Evolutionary conservation across 2,113 vertebrate species (phyloP), one percentile per base, ranked within the genome.

Genomic region (Phalacrocorax carbo): DNA sequence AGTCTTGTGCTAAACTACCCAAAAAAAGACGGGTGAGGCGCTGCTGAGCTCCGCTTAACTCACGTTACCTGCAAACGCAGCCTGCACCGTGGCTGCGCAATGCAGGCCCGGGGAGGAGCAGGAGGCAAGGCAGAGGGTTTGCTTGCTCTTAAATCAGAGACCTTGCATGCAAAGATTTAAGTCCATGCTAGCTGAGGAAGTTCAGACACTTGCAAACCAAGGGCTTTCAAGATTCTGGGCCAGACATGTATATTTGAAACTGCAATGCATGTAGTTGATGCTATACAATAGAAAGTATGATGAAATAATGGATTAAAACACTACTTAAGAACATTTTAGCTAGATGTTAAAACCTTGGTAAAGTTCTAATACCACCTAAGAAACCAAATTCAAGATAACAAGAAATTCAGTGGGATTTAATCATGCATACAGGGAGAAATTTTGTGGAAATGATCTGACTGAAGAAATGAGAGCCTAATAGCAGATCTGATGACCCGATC

Each of bases 51-150:
- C 52, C 54, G 34, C 52, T 72, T 65, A 83, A 36, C 34, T 86
- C 1, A 0, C 2, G 4, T 40, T 55, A 68, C 38, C 48, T 62
- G 52, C 52, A 44, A 75, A 79, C 38, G 15, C 69, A 78, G 55
- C 32, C 61, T 20, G 32, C 38, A 54, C 22, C 25, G 13, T 1
- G 0, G 3, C 55, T 58, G 34, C 0, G 0, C 2, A 3, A 29
- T 13, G 27, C 0, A 0, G 70, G 27, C 15, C 51, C 30, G 15
- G 20, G 10, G 46, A 90, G 27, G 25, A 61, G 30, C 0, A 0
- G 26, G 10, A 77, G 36, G 21, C 57, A 85, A 82, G 49, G 36
- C 40, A 70, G 25, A 27, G 36, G 5, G 26, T 51, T 78, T 55
- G 9, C 17, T 70, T 58, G 15, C 19, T 66, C 64, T 77, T 70